Percentiles rank a stretch among this genome's conserved stretches.
These are phyloP conservation scores for Meteorus colon DNA, from an alignment of 2,888 invertebrate genomes.

Conservation along the genomic window DNA sequence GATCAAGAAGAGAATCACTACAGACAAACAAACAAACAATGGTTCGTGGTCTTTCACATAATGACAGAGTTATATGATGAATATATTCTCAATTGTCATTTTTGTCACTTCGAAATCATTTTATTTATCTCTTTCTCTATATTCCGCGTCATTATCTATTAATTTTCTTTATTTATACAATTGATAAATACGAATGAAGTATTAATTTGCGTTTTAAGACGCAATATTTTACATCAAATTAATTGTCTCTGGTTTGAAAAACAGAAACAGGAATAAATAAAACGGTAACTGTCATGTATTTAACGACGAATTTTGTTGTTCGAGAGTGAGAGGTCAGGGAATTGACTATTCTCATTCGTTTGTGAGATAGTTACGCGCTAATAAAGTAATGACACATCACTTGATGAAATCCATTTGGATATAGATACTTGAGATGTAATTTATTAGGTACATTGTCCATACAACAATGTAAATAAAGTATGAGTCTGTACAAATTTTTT, in stretches of 20 bases:
- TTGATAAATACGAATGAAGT: slow-evolving; percentile 6
- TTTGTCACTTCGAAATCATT: background rate
- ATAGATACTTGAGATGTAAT: background rate
- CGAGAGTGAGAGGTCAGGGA: background rate
- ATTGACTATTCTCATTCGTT: slow-evolving; percentile 2
- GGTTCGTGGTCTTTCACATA: background rate
- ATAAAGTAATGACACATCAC: slow-evolving; percentile 12
- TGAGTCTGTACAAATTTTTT: slow-evolving; percentile 1
- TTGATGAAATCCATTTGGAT: background rate
- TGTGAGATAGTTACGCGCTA: background rate
- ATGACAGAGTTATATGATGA: background rate
- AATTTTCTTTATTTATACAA: background rate
- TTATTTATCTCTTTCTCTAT: background rate
- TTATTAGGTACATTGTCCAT: slow-evolving; percentile 15
- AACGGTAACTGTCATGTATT: background rate
- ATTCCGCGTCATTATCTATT: background rate
- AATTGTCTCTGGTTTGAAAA: background rate
- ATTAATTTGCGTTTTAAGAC: background rate
- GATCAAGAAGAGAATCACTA: background rate
- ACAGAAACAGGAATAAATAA: background rate
- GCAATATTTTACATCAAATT: background rate
- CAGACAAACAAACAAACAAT: background rate
- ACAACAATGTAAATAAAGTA: slow-evolving; percentile 1
- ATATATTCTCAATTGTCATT: background rate
- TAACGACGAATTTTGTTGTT: background rate